These are phyloP conservation scores for Polymixis lichenea DNA, from an alignment of 2,888 invertebrate species.

Conservation along the genomic window DNA sequence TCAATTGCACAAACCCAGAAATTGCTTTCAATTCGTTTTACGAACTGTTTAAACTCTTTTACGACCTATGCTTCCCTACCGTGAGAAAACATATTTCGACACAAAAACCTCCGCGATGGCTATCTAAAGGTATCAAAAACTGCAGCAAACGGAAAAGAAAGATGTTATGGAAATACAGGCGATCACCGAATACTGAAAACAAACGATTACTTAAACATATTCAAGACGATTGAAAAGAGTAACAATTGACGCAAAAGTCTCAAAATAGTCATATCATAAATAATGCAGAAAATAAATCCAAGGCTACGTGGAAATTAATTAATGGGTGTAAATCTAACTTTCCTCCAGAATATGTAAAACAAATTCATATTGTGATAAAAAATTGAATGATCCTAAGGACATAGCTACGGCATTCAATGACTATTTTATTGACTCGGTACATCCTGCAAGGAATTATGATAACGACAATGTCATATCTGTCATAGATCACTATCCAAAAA, in stretches of 20 bases:
- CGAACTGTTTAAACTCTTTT: constrained; percentile 1
- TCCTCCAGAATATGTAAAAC: constrained; percentile 1
- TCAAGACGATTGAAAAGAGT: not conserved
- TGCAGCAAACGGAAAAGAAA: not conserved
- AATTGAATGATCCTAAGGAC: not conserved
- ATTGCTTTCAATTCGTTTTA: constrained; percentile 20
- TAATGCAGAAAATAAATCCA: constrained; percentile 32
- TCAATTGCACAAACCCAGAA: not conserved
- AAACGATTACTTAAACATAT: not conserved
- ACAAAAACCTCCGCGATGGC: not conserved
- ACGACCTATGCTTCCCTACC: not conserved
- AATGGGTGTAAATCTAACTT: constrained; percentile 5
- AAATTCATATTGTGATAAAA: constrained; percentile 1
- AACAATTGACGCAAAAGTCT: constrained; percentile 17
- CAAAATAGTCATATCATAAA: constrained; percentile 19
- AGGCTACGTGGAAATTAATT: constrained; percentile 24
- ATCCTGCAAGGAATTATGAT: too few species aligned
- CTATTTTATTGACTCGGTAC: not conserved
- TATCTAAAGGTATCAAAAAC: constrained; percentile 1
- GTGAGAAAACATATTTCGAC: constrained; percentile 1
- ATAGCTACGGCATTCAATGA: constrained; percentile 21
- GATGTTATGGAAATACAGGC: not conserved
- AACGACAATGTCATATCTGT: too few species aligned
- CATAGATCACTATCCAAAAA: too few species aligned
- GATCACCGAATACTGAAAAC: not conserved